A percentile compares a stretch with the other conserved stretches of the same genome.
Evolutionary conservation across 2,113 vertebrate genomes (phyloP).

Genomic region (Theristicus caerulescens): DNA sequence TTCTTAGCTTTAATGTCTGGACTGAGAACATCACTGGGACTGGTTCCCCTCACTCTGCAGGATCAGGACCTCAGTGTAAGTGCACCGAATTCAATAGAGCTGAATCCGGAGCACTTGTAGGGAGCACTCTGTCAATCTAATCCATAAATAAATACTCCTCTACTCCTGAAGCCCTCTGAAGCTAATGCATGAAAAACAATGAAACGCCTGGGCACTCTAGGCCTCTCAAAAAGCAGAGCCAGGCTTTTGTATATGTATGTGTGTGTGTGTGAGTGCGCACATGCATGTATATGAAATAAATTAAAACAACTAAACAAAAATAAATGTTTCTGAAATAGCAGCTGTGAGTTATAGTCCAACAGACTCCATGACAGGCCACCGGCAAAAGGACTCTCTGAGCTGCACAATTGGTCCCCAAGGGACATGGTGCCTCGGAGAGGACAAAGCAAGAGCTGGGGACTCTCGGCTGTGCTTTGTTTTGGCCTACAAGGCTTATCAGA

Average conservation of each 20-base stretch:
- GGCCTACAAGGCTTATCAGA: neutral
- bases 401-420: constrained; percentile 59
- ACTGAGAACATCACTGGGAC: neutral
- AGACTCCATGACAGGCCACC: constrained; percentile 31
- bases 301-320: constrained; percentile 1
- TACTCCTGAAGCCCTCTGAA: constrained; percentile 19
- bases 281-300: neutral
- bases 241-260: neutral
- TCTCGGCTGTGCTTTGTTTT: constrained; percentile 30
- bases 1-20: neutral
- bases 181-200: constrained; percentile 18
- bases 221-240: neutral
- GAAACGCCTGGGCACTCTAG: neutral
- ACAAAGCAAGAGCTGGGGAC: constrained; percentile 14
- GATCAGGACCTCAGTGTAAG: neutral
- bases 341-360: constrained; percentile 18
- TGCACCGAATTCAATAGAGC: neutral
- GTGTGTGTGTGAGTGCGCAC: fast-evolving
- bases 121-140: constrained; percentile 18
- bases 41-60: constrained; percentile 14
- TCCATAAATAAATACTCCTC: constrained; percentile 37
- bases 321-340: constrained; percentile 10
- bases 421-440: neutral
- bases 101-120: constrained; percentile 8
- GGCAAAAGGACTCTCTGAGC: constrained; percentile 29